Conservation (phyloP, 2,113 vertebrate species). For the Gyps fulvus region DNA sequence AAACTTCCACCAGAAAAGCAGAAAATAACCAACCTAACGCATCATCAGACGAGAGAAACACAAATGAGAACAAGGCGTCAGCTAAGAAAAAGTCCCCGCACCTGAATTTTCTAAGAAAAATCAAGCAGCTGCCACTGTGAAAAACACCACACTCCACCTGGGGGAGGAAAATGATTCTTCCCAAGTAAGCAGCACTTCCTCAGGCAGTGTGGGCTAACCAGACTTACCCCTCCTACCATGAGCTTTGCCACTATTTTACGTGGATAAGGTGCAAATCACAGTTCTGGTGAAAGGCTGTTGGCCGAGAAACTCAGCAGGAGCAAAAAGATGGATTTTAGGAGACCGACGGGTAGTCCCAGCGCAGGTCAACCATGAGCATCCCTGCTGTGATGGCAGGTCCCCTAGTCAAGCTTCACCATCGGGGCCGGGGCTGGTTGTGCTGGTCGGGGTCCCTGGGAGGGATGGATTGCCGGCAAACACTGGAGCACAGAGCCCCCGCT, state of each 20-base stretch:
- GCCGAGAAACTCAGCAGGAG: not conserved
- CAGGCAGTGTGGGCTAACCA: accelerated
- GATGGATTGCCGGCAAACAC: not conserved
- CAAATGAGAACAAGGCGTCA: not conserved
- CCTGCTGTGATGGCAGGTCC: not conserved
- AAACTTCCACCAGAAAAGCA: not conserved
- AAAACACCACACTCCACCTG: not conserved
- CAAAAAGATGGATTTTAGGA: not conserved
- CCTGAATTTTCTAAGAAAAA: not conserved
- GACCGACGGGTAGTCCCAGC: not conserved
- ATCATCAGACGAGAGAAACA: not conserved
- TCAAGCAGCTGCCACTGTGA: not conserved
- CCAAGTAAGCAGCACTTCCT: not conserved
- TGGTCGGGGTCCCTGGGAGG: not conserved
- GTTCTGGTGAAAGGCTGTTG: not conserved
- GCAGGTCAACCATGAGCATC: not conserved
- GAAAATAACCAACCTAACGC: not conserved
- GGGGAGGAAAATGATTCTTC: not conserved
- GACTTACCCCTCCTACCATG: not conserved
- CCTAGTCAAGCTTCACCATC: not conserved
- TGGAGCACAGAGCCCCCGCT: not conserved
- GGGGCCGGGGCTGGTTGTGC: not conserved
- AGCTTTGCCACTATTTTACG: accelerated
- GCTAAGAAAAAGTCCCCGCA: not conserved
- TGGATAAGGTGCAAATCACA: not conserved